Base-by-base conservation (phyloP, 2,888 invertebrate species). In the Adelphocoris suturalis region DNA sequence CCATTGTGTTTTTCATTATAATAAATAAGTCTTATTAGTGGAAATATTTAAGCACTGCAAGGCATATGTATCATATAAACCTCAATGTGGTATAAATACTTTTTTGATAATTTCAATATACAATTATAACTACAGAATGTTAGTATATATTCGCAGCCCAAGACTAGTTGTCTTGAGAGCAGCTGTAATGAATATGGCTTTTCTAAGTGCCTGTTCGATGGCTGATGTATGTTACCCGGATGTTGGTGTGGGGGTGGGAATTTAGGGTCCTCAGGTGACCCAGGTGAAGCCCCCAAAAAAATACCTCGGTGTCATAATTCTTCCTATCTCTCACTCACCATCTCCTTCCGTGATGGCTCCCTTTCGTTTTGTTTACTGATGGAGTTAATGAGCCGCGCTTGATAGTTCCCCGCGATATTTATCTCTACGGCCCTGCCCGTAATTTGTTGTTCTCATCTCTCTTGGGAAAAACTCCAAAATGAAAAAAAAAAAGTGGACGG, bases 321-420 rank as follows among this genome's bases (percentile, higher is more conserved):
- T 47, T 61, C 19, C 46, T 86, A 86, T 86, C 86, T 86, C 19
- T 46, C 86, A n/a, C 68, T 46, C 75, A 76, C 47, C 86, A 86
- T 86, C 86, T 86, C 76, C 76, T 86, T 86, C 78, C 81, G 81
- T 80, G 89, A 89, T 81, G 81, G 57, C 11, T 28, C 57, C 81
- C 81, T 55, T 46, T 23, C 89, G 89, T 89, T 89, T 89, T 89
- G 89, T 89, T 89, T 89, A 57, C 80, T 61, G 89, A 89, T 81
- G 89, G 19, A 81, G 80, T 80, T 89, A 89, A 89, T 89, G 89
- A 82, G 89, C 80, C 89, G 80, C 80, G 57, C 47, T 19, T 86
- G 86, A 89, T 81, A 81, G 52, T 61, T 81, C 16, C 23, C 78
- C 57, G 82, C 80, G 89, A 89, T 89, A 52, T 81, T 89, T 89